Base-by-base conservation (phyloP, 2,113 vertebrate species). In the Lethenteron reissneri region DNA sequence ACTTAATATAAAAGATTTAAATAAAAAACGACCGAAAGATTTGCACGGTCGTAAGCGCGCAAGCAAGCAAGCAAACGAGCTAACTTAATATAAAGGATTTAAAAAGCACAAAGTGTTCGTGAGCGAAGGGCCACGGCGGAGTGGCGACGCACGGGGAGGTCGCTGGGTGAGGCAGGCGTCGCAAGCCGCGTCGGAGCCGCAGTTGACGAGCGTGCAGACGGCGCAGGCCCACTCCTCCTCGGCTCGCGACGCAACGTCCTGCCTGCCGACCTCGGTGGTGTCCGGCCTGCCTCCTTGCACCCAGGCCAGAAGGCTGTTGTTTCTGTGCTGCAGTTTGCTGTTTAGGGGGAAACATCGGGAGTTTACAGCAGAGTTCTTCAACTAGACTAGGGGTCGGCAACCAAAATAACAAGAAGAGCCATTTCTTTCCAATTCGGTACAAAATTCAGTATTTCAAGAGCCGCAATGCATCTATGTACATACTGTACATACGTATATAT, bases 161-260 rank as follows among this genome's bases (percentile, higher is more conserved):
- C 82, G 86, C 11, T 85, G 79, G 62, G 84, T 82, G 77, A 91
- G 81, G 75, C 94, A 95, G 71, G 85, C 92, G 57, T 88, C 88
- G 74, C 92, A 92, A 12, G 78, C 75, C 72, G 77, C 76, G 57
- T 80, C 78, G 73, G 84, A 76, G 2, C 88, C 84, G 71, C 74
- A 81, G 78, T 95, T 97, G 77, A 89, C 79, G 71, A 97, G 83
- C 9, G 89, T 96, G 73, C 94, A 95, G 59, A 80, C 72, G 12
- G 57, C 69, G 80, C 90, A 97, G 0, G 81, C 75, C 94, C 92
- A 95, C 71, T 89, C 83, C 74, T 88, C 87, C 76, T 91, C 88
- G 72, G 80, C 81, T 72, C 78, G 83, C 75, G 12, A 79, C 56
- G 85, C 84, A 70, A 86, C 77, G 0, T 78, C 41, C 41, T 41